Base-by-base conservation (phyloP, 2,888 invertebrate genomes). In the Amaurobius ferox region DNA sequence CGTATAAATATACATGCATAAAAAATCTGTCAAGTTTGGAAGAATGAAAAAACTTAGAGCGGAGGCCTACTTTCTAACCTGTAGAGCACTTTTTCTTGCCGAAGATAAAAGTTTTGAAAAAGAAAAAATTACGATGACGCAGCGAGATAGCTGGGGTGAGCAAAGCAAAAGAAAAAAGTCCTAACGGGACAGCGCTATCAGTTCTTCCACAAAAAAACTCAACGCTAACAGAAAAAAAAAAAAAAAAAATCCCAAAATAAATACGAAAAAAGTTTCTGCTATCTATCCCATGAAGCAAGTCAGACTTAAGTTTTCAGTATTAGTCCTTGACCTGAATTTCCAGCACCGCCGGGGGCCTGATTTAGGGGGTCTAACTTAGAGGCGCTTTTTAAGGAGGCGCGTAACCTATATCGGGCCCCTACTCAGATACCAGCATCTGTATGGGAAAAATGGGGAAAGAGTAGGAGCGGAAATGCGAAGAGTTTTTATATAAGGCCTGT, bases 61-160 rank as follows among this genome's bases (percentile, higher is more conserved):
- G 48, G 30, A 77, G 83, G 71, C 83, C 83, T 85, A 77, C 72
- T 80, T 85, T 77, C 71, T 77, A 85, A 85, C 83, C 83, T 85
- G 83, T 85, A 66, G 83, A 85, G 44, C 66, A 35, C 30, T 71
- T 67, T 83, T 77, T 76, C 30, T 35, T 39, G 7, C 23, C 39
- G 55, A 55, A 55, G 23, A 55, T 55, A 55, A 55, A 55, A 35
- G 35, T 35, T 35, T 9, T 35, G 35, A 44, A 44, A 40, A 66
- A 28, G 55, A 67, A 39, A 28, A 44, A 55, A 23, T 23, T 23
- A 23, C n/a, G 64, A 70, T 71, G 83, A 77, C 76, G 83, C 66
- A 29, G 71, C 64, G 66, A 83, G 64, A 77, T 74, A 66, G 67
- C 32, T 35, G 40, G 66, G 66, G 66, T 66, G 66, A 35, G 55